Evolutionary conservation across 2,113 vertebrate species (phyloP).

Genomic region (Mus spicilegus): DNA sequence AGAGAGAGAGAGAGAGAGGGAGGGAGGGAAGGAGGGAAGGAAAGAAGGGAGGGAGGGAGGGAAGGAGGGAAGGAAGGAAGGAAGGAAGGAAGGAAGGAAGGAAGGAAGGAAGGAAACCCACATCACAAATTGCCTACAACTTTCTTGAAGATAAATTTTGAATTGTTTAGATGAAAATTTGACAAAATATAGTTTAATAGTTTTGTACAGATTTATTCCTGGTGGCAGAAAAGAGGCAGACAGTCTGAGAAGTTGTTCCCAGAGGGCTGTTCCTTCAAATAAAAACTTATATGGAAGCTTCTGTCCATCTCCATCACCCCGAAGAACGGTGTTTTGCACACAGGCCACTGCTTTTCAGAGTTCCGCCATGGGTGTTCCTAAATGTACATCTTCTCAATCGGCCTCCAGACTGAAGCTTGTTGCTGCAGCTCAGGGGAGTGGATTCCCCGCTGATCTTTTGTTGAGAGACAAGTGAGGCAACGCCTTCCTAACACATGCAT

Average conservation of each 20-base stretch:
- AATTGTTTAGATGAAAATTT: constrained; percentile 44
- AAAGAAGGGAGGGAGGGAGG: too few relatives aligned
- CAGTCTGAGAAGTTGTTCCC: constrained; percentile 9
- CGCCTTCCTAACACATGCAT: background rate
- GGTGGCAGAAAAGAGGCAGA: background rate
- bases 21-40: background rate
- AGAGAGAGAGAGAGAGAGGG: too few relatives aligned
- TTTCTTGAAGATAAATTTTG: background rate
- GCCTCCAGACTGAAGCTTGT: background rate
- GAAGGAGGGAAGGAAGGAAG: background rate
- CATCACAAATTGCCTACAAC: constrained; percentile 10
- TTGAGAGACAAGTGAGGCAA: background rate
- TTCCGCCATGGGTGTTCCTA: background rate
- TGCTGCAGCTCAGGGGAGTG: background rate
- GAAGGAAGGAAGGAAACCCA: background rate
- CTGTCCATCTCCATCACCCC: background rate
- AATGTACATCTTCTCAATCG: background rate
- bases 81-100: background rate
- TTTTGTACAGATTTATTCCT: background rate
- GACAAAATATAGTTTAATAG: background rate
- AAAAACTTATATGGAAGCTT: background rate
- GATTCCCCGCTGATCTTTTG: background rate
- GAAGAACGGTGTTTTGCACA: background rate
- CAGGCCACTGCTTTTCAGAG: background rate
- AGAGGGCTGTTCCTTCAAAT: background rate